These are phyloP conservation scores for Cetoscarus ocellatus DNA, from an alignment of 2,797 vertebrate species.

Conservation along the genomic window DNA sequence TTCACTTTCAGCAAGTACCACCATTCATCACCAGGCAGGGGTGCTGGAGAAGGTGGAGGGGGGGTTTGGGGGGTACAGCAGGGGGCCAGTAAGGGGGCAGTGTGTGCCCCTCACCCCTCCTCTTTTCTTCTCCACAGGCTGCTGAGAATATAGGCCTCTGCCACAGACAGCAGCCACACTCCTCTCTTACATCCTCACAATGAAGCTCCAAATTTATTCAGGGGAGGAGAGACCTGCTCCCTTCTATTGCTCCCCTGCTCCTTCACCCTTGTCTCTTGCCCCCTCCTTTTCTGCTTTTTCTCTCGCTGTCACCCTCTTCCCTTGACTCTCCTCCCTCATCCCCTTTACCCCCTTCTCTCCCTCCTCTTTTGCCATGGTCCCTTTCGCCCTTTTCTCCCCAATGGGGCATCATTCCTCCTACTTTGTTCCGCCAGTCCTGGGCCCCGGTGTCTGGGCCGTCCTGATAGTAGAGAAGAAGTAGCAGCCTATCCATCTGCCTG, in stretches of 20 bases:
- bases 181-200: constrained; percentile 79
- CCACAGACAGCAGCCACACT: constrained; percentile 83
- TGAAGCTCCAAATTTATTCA: constrained; percentile 77
- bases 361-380: constrained; percentile 50
- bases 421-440: constrained; percentile 85
- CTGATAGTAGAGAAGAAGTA: constrained; percentile 84
- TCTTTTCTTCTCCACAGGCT: constrained; percentile 76
- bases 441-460: constrained; percentile 82
- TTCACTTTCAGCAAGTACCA: constrained; percentile 86
- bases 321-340: constrained; percentile 58
- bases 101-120: constrained; percentile 70
- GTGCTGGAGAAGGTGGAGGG: constrained; percentile 46
- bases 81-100: constrained; percentile 75
- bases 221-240: constrained; percentile 72
- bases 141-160: constrained; percentile 79
- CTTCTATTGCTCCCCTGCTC: constrained; percentile 73
- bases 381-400: constrained; percentile 76
- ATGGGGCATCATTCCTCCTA: constrained; percentile 85
- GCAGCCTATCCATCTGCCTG: constrained; percentile 88
- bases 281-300: constrained; percentile 50
- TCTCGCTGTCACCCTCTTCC: constrained; percentile 59
- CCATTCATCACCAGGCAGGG: constrained; percentile 88
- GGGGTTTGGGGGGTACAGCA: constrained; percentile 46
- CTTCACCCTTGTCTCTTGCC: constrained; percentile 78
- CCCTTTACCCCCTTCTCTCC: constrained; percentile 18